A percentile compares a stretch with the other conserved stretches of the same genome.
phyloP scores from a whole-genome alignment of 2,113 vertebrate species.

The Microcebus griseorufus region DNA sequence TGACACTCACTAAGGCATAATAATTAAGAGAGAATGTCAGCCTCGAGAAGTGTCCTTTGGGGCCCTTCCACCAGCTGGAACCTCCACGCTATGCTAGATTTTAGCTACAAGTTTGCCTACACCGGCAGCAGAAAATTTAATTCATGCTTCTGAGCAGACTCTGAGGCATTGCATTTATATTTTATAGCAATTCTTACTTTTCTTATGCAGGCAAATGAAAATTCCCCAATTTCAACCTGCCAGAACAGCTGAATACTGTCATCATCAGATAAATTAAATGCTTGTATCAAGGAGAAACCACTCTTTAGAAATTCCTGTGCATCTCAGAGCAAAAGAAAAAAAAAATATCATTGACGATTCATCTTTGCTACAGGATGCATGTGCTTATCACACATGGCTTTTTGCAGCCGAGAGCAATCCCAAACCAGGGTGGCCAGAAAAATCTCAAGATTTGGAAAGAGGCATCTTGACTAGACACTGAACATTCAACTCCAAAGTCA shows the following conservation, averaged over 20 bases:
- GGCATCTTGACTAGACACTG: background rate
- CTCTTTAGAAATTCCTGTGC: constrained; percentile 3
- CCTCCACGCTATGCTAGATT: background rate
- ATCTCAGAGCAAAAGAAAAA: background rate
- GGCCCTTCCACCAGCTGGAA: background rate
- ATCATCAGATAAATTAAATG: constrained; percentile 54
- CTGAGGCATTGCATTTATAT: background rate
- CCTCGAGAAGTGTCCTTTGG: background rate
- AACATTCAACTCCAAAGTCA: background rate
- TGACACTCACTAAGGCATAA: background rate
- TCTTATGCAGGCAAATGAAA: constrained; percentile 60
- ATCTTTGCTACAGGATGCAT: background rate
- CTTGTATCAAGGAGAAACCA: background rate
- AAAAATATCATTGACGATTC: background rate
- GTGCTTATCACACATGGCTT: background rate
- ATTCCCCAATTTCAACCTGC: constrained; percentile 14
- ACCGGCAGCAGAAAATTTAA: background rate
- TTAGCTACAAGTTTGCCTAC: background rate
- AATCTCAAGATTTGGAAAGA: background rate
- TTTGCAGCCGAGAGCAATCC: background rate
- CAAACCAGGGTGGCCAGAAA: background rate
- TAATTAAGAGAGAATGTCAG: constrained; percentile 20
- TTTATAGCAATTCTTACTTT: constrained; percentile 6
- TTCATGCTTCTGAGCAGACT: constrained; percentile 31
- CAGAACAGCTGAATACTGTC: constrained; percentile 51